phyloP scores from a whole-genome alignment of 1,140 invertebrate species.

The Drosophila novamexicana region DNA sequence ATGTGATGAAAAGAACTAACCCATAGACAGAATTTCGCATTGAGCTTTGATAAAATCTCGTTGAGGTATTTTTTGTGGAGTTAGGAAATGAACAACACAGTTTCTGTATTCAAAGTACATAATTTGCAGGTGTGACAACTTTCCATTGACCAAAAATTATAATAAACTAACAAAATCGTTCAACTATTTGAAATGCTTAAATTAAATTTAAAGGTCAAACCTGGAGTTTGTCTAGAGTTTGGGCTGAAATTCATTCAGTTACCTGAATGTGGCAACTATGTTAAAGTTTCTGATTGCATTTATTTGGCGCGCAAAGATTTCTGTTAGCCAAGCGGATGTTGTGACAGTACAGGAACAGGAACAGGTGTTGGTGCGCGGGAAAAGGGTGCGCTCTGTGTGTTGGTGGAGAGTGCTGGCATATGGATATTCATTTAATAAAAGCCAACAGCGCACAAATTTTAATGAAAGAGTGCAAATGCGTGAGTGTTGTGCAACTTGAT shows the following conservation, averaged over 20 bases:
- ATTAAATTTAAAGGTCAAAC: neutral
- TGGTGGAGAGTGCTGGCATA: constrained; percentile 13
- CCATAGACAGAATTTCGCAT: no score
- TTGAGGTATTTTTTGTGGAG: no score
- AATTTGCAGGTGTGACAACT: no score
- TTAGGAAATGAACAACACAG: no score
- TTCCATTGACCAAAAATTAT: no score
- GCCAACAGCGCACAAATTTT: constrained; percentile 74
- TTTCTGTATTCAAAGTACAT: no score
- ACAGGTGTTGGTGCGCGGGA: neutral
- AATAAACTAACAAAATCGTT: no score
- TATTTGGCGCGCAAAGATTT: constrained; percentile 20
- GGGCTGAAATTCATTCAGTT: neutral
- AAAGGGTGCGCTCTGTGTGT: neutral
- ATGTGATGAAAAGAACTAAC: no score
- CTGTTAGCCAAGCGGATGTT: constrained; percentile 1
- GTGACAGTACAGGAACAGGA: neutral
- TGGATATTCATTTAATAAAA: constrained; percentile 81
- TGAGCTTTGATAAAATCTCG: no score
- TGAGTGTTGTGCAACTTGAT: constrained; percentile 12
- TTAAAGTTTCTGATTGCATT: constrained; percentile 40
- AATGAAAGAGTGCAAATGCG: constrained; percentile 70
- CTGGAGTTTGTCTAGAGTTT: neutral
- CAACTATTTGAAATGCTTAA: neutral
- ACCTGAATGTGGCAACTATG: constrained; percentile 22